Base-by-base conservation (phyloP, 2,888 invertebrate genomes). In the Tetranychus piercei region DNA sequence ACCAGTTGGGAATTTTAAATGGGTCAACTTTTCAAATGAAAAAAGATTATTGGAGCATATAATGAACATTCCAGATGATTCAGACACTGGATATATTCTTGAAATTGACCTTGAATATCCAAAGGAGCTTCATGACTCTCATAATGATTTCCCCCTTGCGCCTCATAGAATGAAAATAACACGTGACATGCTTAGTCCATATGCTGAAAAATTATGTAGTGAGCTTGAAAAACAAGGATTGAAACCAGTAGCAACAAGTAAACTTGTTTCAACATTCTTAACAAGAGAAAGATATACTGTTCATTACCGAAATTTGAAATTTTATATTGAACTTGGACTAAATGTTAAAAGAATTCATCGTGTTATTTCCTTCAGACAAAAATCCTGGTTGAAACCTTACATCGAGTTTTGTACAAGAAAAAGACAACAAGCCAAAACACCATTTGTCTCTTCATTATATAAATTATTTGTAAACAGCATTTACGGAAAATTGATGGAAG, bases 401-500 rank as follows among this genome's bases (percentile, higher is more conserved):
- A 76, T 79, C 43, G 76, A 76, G 20, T 73, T 79, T 15, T 79
- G 78, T 76, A 77, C 78, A 11, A 8, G 7, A 9, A 73, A 55
- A 75, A 74, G 77, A n/a, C n/a, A n/a, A 23, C 79, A 78, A 78
- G 75, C 79, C 73, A 80, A 77, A 77, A 80, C 77, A n/a, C n/a
- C n/a, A n/a, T n/a, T 75, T 80, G 77, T 77, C 80, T 79, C 71
- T 79, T 80, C 79, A 80, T 80, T 83, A 73, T 83, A 81, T 72
- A 81, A 81, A 76, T 76, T 81, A 9, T 79, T 80, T 78, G 81
- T 81, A 76, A 81, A 81, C 76, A 71, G 78, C n/a, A 79, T 81
- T 9, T 82, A 81, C 78, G 81, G 81, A 11, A 81, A 82, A 77
- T 80, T 79, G 34, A 80, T 81, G 78, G 79, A 81, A 76, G 81